phyloP scores from a whole-genome alignment of 1,140 invertebrate genomes.

The Leptestheria dahalacensis region DNA sequence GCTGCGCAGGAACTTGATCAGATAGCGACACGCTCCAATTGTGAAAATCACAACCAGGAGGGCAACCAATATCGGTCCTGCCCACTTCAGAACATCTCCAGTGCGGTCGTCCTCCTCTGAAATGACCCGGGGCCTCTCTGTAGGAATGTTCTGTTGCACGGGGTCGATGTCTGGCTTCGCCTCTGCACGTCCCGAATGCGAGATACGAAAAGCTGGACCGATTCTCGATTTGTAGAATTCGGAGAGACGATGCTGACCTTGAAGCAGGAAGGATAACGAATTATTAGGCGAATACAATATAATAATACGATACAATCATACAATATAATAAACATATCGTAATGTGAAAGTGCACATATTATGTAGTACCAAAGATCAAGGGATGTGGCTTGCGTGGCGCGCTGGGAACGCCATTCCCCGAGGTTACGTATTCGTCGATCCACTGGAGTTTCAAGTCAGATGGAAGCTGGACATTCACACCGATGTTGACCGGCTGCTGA shows the following conservation, averaged over 20 bases:
- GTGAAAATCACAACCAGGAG: not conserved
- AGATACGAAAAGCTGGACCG: not conserved
- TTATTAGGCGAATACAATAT: too few species aligned
- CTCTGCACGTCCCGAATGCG: not conserved
- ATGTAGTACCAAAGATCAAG: conserved; percentile 29
- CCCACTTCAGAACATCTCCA: not conserved
- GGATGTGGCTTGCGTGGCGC: not conserved
- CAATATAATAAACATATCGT: too few species aligned
- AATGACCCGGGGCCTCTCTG: too few species aligned
- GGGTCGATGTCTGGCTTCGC: too few species aligned
- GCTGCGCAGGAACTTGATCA: not conserved
- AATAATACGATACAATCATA: too few species aligned
- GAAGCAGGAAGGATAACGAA: too few species aligned
- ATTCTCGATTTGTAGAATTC: not conserved
- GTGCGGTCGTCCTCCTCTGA: not conserved
- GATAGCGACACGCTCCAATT: not conserved
- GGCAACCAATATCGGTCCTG: not conserved
- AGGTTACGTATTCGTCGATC: not conserved
- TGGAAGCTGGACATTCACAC: conserved; percentile 1
- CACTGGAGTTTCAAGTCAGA: conserved; percentile 3
- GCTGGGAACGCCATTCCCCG: not conserved
- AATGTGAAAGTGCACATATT: not conserved
- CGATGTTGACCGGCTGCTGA: not conserved
- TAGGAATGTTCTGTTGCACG: too few species aligned
- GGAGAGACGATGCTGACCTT: not conserved